Conservation (phyloP, 2,888 invertebrate species). For the Magallana nippona region DNA sequence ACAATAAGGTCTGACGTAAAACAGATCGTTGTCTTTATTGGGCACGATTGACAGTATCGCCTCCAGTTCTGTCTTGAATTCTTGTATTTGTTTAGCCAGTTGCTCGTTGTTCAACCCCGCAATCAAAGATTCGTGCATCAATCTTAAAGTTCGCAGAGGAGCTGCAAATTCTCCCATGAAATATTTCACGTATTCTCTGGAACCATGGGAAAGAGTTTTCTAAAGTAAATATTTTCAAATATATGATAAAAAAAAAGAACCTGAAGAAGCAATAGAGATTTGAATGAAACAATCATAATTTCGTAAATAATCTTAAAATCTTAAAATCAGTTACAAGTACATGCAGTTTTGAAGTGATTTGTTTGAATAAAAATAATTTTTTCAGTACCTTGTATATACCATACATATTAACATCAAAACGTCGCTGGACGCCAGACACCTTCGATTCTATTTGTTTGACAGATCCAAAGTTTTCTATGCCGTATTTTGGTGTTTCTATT, state of each 20-base stretch:
- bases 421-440: background rate
- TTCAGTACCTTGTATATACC: slow-evolving; percentile 9
- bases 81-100: slow-evolving; percentile 22
- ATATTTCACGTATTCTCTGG: background rate
- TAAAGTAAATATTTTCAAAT: background rate
- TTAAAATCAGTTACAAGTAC: too few species aligned
- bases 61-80: slow-evolving; percentile 26
- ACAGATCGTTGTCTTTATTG: background rate
- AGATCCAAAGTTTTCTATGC: slow-evolving; percentile 27
- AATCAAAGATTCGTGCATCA: slow-evolving; percentile 36
- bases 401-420: slow-evolving; percentile 38
- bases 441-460: slow-evolving; percentile 1
- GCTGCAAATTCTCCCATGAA: slow-evolving; percentile 48
- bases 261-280: background rate
- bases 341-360: too few species aligned
- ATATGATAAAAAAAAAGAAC: too few species aligned
- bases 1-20: background rate
- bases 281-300: too few species aligned
- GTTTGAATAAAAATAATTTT: too few species aligned
- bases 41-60: background rate
- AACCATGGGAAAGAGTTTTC: background rate
- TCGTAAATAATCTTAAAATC: too few species aligned
- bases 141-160: slow-evolving; percentile 39
- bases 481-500: slow-evolving; percentile 13
- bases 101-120: slow-evolving; percentile 39